A percentile compares a stretch with the other conserved stretches of the same genome.
These are phyloP conservation scores for Zaprionus ornatus DNA, from an alignment of 1,140 invertebrate genomes.

Conservation along the genomic window DNA sequence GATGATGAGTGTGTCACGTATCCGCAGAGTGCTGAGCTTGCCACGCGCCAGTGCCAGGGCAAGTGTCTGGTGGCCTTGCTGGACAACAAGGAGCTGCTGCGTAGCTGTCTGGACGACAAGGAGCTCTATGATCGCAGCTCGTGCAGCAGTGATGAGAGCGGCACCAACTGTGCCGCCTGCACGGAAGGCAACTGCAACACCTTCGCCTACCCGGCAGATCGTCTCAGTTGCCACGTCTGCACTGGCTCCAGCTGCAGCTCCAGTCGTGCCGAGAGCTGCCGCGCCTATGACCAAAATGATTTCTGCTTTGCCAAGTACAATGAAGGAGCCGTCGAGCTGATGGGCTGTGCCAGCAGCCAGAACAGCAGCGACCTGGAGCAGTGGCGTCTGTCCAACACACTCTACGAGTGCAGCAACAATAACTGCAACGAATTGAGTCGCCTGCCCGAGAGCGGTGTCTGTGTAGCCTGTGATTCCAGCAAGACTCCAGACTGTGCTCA, in stretches of 20 bases:
- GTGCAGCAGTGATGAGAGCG: conserved; percentile 52
- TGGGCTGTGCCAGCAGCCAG: conserved; percentile 70
- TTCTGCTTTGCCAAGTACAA: conserved; percentile 75
- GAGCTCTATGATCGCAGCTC: conserved; percentile 53
- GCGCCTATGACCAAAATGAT: conserved; percentile 46
- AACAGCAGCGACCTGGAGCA: conserved; percentile 52
- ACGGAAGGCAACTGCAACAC: conserved; percentile 52
- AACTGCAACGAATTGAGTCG: conserved; percentile 59
- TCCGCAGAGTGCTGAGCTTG: conserved; percentile 29
- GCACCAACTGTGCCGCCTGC: conserved; percentile 61
- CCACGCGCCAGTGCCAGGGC: conserved; percentile 55
- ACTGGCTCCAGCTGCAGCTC: conserved; percentile 17
- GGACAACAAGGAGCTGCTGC: conserved; percentile 45
- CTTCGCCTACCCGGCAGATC: conserved; percentile 62
- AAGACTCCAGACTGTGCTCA: conserved; percentile 59
- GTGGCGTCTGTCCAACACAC: conserved; percentile 53
- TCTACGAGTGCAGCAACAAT: conserved; percentile 52
- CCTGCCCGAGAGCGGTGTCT: conserved; percentile 50
- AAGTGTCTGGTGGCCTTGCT: conserved; percentile 67
- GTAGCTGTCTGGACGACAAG: conserved; percentile 74
- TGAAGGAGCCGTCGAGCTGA: conserved; percentile 39
- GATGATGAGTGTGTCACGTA: conserved; percentile 48
- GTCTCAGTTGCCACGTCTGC: conserved; percentile 68
- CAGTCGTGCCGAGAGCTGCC: conserved; percentile 46
- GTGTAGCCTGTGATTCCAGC: conserved; percentile 70